Conservation (phyloP, 2,888 invertebrate species). For the Elysia crispata region DNA sequence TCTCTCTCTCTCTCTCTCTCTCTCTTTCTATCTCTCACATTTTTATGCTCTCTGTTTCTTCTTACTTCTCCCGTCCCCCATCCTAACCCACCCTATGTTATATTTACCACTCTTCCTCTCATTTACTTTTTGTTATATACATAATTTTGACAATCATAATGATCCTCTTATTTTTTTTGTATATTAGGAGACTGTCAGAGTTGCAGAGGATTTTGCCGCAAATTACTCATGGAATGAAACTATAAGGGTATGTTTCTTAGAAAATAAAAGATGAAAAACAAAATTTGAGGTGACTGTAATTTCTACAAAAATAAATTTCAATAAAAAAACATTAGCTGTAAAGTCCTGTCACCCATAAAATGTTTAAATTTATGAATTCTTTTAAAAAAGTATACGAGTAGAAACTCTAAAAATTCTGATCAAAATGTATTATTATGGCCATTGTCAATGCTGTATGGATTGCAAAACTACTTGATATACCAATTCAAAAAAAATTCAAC, state of each 20-base stretch:
- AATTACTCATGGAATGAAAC: slow-evolving; percentile 64
- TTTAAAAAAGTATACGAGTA: too few species aligned
- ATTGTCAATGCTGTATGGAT: slow-evolving; percentile 10
- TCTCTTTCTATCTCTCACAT: not conserved
- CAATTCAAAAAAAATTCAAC: too few species aligned
- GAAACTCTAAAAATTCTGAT: not conserved
- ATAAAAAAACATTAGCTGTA: too few species aligned
- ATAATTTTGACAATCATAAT: not conserved
- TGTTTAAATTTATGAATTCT: too few species aligned
- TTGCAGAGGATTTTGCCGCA: slow-evolving; percentile 69
- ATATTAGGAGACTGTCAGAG: slow-evolving; percentile 63
- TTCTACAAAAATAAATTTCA: too few species aligned
- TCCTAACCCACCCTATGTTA: too few species aligned
- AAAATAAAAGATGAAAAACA: too few species aligned
- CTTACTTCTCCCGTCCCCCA: too few species aligned
- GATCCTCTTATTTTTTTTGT: not conserved
- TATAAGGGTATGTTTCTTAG: slow-evolving; percentile 66
- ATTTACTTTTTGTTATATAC: too few species aligned
- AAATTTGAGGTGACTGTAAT: too few species aligned
- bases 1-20: not conserved
- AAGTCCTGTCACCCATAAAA: too few species aligned
- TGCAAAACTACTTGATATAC: not conserved
- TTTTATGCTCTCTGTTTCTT: not conserved
- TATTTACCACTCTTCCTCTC: too few species aligned
- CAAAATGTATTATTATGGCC: not conserved